Base-by-base conservation (phyloP, 2,113 vertebrate genomes). In the Chiloscyllium plagiosum region DNA sequence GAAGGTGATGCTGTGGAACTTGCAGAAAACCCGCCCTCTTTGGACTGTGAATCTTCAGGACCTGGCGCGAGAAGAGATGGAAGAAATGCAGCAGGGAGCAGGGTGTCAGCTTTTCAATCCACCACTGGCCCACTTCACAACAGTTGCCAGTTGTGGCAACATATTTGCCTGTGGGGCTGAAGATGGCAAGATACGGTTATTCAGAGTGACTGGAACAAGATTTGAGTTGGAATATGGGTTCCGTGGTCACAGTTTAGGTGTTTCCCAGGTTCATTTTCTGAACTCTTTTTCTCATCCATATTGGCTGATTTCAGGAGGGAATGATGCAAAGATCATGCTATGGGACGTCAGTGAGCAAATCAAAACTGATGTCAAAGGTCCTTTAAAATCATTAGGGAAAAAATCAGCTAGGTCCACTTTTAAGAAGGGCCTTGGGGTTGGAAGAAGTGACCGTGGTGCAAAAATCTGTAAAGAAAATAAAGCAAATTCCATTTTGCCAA, bases 1-100 rank as follows among this genome's bases (percentile, higher is more conserved):
- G 19, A 96, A 99, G 99, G 98, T 99, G 94, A 98, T 99, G 97
- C 97, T 99, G 95, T 99, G 99, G 99, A 98, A 97, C 97, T 97
- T 99, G 96, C 98, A 99, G 97, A 99, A 99, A 97, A 97, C 98
- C 69, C 98, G 98, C 0, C 99, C 99, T 0, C 96, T 99, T 80
- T 99, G 99, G 98, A 98, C 97, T 47, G 96, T 96, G 61, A 98
- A 98, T 96, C 97, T 99, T 87, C 98, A 99, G 96, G 98, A 99
- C 42, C 96, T 97, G 86, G 76, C 96, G 12, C 96, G 95, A 76
- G 97, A 97, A 94, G 98, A 98, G 96, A 98, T 98, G 1, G 97
- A 97, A 24, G 97, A 97, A 0, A 89, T 95, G n/a, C 96, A 86
- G 0, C 97, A 98, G 78, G 97, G 98, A 96, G 97, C 97, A 0